phyloP scores from a whole-genome alignment of 2,113 vertebrate species.

The Cebidichthys violaceus region DNA sequence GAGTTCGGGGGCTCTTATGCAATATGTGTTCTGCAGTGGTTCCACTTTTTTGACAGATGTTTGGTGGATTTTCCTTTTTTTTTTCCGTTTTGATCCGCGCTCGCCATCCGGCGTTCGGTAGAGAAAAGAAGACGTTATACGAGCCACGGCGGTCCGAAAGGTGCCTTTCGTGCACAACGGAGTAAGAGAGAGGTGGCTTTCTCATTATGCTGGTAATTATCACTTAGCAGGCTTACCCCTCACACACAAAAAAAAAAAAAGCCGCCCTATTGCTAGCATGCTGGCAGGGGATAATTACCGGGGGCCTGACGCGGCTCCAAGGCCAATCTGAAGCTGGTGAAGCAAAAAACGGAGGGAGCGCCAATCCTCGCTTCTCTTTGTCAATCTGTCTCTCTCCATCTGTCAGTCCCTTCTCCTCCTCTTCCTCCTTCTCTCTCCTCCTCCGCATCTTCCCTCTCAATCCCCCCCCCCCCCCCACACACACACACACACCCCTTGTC shows the following conservation, averaged over 20 bases:
- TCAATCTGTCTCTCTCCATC: slow-evolving; percentile 59
- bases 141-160: slow-evolving; percentile 27
- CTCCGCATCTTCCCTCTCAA: background rate
- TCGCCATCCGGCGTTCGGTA: slow-evolving; percentile 11
- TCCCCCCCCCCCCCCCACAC: background rate
- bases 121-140: slow-evolving; percentile 34
- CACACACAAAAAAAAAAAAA: no score
- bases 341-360: slow-evolving; percentile 44
- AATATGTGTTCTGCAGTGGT: slow-evolving; percentile 50
- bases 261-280: slow-evolving; percentile 45
- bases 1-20: slow-evolving; percentile 49
- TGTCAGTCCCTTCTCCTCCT: slow-evolving; percentile 37
- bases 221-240: slow-evolving; percentile 52
- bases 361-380: slow-evolving; percentile 49
- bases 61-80: slow-evolving; percentile 60
- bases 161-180: slow-evolving; percentile 11
- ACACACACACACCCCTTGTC: no score
- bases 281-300: slow-evolving; percentile 72
- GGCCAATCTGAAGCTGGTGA: slow-evolving; percentile 57
- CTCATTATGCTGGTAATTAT: slow-evolving; percentile 64
- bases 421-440: background rate
- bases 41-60: slow-evolving; percentile 69
- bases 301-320: slow-evolving; percentile 45
- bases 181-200: slow-evolving; percentile 34
- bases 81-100: background rate